Base-by-base conservation (phyloP, 2,113 vertebrate genomes). In the Osmerus eperlanus region DNA sequence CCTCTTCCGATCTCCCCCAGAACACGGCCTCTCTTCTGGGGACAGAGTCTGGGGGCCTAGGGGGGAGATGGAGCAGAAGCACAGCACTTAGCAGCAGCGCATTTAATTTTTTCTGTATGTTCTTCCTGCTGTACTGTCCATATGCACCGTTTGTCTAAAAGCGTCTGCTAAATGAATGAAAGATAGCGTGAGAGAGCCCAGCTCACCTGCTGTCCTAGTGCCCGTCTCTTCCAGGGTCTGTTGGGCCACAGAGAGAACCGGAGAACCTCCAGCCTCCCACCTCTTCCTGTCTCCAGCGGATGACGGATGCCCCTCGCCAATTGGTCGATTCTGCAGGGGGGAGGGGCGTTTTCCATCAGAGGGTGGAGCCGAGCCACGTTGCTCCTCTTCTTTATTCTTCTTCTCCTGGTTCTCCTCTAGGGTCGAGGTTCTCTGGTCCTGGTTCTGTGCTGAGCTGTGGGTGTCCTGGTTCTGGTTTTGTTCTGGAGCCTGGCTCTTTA, bases 1-100 rank as follows among this genome's bases (percentile, higher is more conserved):
- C 65, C 95, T 97, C 84, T 91, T 97, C 60, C 97, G 90, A 83
- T 99, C 96, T 53, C 83, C 93, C 81, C 73, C 83, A 82, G 83
- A 72, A 0, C 84, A 68, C 0, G 82, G 79, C 29, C 84, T 87
- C 69, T 77, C 84, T 67, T 87, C 87, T 9, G 89, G 76, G 21
- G 83, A 84, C 51, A 54, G 69, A 8, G 18, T 65, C 28, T 76
- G 77, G 23, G 78, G 62, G 3, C 73, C 83, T 90, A 53, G 5
- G 32, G 47, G 69, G 41, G 5, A 23, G 41, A 11, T 47, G 41
- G 41, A 2, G 32, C 32, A 36, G 32, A 36, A 36, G 32, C 7
- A 36, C 32, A 36, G 7, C 5, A 3, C 32, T 36, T 36, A 36
- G 32, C 32, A 36, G 32, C 32, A 6, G 32, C 5, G 1, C 32